Evolutionary conservation across 2,113 vertebrate genomes (phyloP).

Genomic region (Aphyosemion australe): DNA sequence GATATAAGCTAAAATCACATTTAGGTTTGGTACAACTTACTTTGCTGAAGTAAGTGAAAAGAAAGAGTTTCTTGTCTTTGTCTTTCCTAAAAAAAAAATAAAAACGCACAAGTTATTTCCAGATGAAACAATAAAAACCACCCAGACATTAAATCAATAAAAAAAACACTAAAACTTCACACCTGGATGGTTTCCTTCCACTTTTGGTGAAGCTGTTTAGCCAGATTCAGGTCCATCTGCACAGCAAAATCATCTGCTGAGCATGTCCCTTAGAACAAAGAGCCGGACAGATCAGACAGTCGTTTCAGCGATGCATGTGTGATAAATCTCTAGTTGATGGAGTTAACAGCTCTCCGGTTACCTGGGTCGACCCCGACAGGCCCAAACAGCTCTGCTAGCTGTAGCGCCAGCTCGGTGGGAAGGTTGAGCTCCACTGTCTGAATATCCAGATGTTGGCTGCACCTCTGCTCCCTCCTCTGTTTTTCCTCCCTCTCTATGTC

Average conservation of each 20-base stretch:
- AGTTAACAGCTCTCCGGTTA: constrained; percentile 66
- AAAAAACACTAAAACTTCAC: too few relatives aligned
- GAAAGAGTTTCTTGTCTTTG: constrained; percentile 85
- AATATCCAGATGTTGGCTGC: constrained; percentile 78
- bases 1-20: background rate
- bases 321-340: background rate
- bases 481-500: constrained; percentile 61
- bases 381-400: constrained; percentile 94
- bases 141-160: background rate
- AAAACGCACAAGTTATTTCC: constrained; percentile 10
- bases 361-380: constrained; percentile 93
- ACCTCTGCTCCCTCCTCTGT: constrained; percentile 28
- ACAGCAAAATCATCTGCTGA: constrained; percentile 89
- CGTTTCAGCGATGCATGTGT: background rate
- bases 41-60: constrained; percentile 79
- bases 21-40: constrained; percentile 70
- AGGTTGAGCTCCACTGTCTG: constrained; percentile 89
- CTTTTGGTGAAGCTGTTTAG: constrained; percentile 93
- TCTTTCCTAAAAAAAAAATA: constrained; percentile 81
- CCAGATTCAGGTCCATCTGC: constrained; percentile 92
- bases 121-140: background rate
- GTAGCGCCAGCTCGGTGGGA: constrained; percentile 91
- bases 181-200: constrained; percentile 88
- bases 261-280: constrained; percentile 78
- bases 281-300: constrained; percentile 3